phyloP scores from a whole-genome alignment of 2,113 vertebrate species.

The Pimephales promelas region DNA sequence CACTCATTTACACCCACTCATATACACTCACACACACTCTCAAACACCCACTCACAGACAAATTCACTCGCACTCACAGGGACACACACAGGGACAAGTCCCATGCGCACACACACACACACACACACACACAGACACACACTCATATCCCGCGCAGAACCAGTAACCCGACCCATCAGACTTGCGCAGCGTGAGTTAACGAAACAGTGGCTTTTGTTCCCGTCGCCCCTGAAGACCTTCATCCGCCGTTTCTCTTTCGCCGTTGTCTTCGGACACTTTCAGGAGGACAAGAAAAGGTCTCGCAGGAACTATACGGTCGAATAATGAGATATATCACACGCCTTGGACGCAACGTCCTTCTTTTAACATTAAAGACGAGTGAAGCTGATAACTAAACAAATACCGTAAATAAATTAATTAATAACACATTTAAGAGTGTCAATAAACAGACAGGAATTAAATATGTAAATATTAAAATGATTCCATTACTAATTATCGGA shows the following conservation, averaged over 20 bases:
- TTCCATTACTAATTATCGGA: background rate
- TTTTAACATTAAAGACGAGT: background rate
- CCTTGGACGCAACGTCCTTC: constrained; percentile 17
- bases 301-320: constrained; percentile 42
- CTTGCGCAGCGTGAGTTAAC: background rate
- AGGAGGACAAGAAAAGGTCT: constrained; percentile 23
- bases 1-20: too few species aligned
- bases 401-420: too few species aligned
- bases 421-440: too few species aligned
- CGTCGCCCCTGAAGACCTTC: constrained; percentile 3
- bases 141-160: background rate
- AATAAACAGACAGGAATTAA: too few species aligned
- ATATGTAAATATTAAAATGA: too few species aligned
- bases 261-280: constrained; percentile 26
- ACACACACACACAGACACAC: too few species aligned
- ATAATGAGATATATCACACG: constrained; percentile 14
- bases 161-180: background rate
- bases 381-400: too few species aligned
- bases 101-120: too few species aligned
- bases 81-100: too few species aligned
- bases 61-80: too few species aligned
- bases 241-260: constrained; percentile 32
- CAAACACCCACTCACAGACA: too few species aligned
- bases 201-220: constrained; percentile 10
- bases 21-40: too few species aligned